Base-by-base conservation (phyloP, 2,888 invertebrate genomes). In the Carterocephalus palaemon region DNA sequence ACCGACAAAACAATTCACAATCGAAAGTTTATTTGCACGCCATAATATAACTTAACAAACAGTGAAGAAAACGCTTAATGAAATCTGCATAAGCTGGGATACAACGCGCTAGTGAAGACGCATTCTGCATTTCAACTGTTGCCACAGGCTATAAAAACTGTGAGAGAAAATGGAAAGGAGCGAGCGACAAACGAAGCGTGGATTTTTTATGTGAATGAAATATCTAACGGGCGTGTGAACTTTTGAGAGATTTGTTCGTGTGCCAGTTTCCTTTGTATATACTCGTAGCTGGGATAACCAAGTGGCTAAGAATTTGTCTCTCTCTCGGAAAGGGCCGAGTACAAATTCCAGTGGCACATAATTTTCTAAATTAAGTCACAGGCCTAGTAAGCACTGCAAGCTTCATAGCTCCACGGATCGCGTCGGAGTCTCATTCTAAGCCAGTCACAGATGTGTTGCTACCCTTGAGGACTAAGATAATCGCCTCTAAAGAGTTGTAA, bases 41-140 rank as follows among this genome's bases (percentile, higher is more conserved):
- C 47, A 53, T 54, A n/a, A n/a, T n/a, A 59, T 50, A 56, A 54
- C 49, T 59, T 57, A 53, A 52, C 33, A 33, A 34, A 57, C 54
- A 53, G 47, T 47, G 49, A 48, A 49, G 53, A 51, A 50, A 57
- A 51, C 54, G 53, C 63, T 67, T 63, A 67, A 70, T 65, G 57
- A 60, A 68, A 71, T 71, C 64, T 67, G 63, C 66, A 68, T 67
- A 67, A 64, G 58, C 56, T 49, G 54, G 54, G 58, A 52, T 60
- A 66, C 63, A 68, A 72, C 65, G 67, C 70, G 66, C 62, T 56
- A 55, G 61, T 49, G 62, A 68, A 71, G 73, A 75, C 69, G 75
- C 73, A 75, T 71, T 66, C 69, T 71, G 72, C 71, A 73, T 73
- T 75, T 65, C 57, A 71, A 68, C 67, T 60, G 65, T 62, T 60